Base-by-base conservation (phyloP, 2,113 vertebrate genomes). In the Notiomystis cincta region DNA sequence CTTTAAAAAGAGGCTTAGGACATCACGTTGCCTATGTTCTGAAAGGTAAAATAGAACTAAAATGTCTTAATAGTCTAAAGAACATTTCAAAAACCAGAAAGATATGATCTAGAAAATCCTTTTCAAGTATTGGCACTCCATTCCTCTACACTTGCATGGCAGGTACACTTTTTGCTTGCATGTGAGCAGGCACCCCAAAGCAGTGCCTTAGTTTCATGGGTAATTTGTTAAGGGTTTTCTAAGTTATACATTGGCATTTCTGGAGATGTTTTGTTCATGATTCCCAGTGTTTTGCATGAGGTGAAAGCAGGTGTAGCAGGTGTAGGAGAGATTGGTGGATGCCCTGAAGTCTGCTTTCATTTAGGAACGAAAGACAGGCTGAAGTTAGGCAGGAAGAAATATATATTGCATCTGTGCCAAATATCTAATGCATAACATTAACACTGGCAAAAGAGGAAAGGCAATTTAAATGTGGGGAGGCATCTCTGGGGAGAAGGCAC, bases 381-480 rank as follows among this genome's bases (percentile, higher is more conserved):
- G 78, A 83, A 66, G 27, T 94, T 66, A 71, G 38, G 48, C 77
- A 79, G 38, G 17, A 92, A 79, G 56, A 94, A 95, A 88, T 51
- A 80, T 5, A 24, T 40, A 48, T 37, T 4, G 1, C 38, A 81
- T 79, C 31, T 78, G 42, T 89, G 80, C 33, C 85, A 84, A 79
- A 57, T 56, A 91, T 42, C 58, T 76, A 80, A 85, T 73, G 57
- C 47, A 71, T 75, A 92, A 70, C 71, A 87, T 83, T 82, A 82
- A 64, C 84, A 84, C 30, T 73, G 82, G 73, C 72, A 94, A 81
- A 80, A 93, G 77, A 94, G 92, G 80, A 96, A 94, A 94, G 50
- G n/a, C 71, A 91, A 64, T 73, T 47, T 73, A 80, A 65, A 71
- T 15, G 27, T 50, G 42, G 25, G 54, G 37, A 87, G 47, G 38